phyloP scores from a whole-genome alignment of 2,888 invertebrate species.

The Metopia argyrocephala region DNA sequence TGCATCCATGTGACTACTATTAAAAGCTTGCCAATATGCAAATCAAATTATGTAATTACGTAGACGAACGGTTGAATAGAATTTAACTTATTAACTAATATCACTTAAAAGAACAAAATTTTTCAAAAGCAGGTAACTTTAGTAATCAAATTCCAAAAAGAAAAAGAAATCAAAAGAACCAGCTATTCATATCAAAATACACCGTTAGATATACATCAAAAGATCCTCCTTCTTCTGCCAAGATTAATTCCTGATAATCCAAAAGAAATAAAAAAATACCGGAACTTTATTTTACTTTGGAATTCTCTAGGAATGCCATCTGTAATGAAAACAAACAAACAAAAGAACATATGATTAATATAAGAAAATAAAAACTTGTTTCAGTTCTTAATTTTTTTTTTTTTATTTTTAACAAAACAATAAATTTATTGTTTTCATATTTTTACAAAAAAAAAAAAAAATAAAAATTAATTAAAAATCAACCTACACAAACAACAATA shows the following conservation, averaged over 20 bases:
- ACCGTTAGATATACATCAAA: slow-evolving; percentile 21
- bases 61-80: not conserved
- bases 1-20: slow-evolving; percentile 69
- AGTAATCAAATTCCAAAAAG: slow-evolving; percentile 45
- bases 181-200: slow-evolving; percentile 34
- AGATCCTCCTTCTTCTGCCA: no score
- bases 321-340: slow-evolving; percentile 59
- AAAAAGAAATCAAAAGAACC: no score
- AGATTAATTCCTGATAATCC: slow-evolving; percentile 22
- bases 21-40: not conserved
- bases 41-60: slow-evolving; percentile 40
- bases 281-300: slow-evolving; percentile 24
- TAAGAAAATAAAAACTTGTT: slow-evolving; percentile 28
- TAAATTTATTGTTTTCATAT: not conserved
- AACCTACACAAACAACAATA: slow-evolving; percentile 57
- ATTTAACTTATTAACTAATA: slow-evolving; percentile 69
- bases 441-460: not conserved
- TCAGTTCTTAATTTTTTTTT: slow-evolving; percentile 2
- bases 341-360: slow-evolving; percentile 21
- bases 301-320: slow-evolving; percentile 69
- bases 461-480: not conserved
- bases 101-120: slow-evolving; percentile 65
- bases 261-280: slow-evolving; percentile 5
- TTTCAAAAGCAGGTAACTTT: slow-evolving; percentile 65
- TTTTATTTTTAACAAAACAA: slow-evolving; percentile 1